These are phyloP conservation scores for Diabrotica virgifera DNA, from an alignment of 1,140 invertebrate genomes.

Conservation along the genomic window DNA sequence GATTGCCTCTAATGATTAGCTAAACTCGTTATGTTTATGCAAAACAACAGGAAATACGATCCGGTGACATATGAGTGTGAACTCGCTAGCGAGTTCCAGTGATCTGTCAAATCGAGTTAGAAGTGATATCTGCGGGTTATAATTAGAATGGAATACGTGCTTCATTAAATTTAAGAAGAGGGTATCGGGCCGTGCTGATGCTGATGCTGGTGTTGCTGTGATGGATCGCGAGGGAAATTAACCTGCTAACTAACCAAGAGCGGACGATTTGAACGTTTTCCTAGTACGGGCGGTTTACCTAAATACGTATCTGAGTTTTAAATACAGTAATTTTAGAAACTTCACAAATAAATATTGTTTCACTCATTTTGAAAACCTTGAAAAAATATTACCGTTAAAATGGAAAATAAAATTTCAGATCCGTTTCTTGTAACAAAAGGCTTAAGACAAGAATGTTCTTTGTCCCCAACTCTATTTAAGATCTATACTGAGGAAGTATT, in stretches of 20 bases:
- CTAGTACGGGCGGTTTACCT: neutral
- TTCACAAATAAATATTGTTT: too few relatives aligned
- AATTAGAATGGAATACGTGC: slow-evolving; percentile 36
- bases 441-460: too few relatives aligned
- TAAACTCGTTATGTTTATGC: slow-evolving; percentile 6
- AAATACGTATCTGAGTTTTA: neutral
- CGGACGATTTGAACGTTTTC: neutral
- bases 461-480: too few relatives aligned
- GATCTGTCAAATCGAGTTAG: slow-evolving; percentile 24
- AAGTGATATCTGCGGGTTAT: slow-evolving; percentile 21
- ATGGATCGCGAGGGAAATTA: slow-evolving; percentile 48
- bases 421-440: too few relatives aligned
- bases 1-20: neutral
- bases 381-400: too few relatives aligned
- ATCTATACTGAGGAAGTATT: too few relatives aligned
- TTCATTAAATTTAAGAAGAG: slow-evolving; percentile 13
- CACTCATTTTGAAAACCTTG: too few relatives aligned
- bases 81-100: slow-evolving; percentile 16
- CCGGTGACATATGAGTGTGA: slow-evolving; percentile 17
- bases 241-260: slow-evolving; percentile 43
- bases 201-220: neutral
- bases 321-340: too few relatives aligned
- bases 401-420: too few relatives aligned
- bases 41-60: slow-evolving; percentile 25
- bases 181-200: slow-evolving; percentile 33